Evolutionary conservation across 2,888 invertebrate genomes (phyloP), one percentile per base, ranked within the genome.

Genomic region (Sylvicola cinctus): DNA sequence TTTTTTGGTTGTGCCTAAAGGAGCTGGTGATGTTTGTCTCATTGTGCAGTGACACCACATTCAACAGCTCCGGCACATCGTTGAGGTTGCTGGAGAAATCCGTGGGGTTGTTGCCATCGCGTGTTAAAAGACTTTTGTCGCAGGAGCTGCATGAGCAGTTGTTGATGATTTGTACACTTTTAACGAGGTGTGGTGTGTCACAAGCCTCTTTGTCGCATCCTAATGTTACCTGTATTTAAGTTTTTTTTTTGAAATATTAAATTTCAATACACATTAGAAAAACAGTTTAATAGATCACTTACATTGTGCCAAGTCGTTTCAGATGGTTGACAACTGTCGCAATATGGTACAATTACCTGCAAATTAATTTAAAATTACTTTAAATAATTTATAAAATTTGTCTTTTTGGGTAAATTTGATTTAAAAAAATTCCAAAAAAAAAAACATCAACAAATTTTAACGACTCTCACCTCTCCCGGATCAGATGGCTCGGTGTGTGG

Each of bases 281-380:
- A n/a, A n/a, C 5, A 28, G 13, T 11, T 8, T 26, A 31, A 16
- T 25, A 12, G 12, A 14, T 7, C 8, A 47, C 60, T 53, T 52
- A 72, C 73, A 46, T 70, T 70, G 45, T 68, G 70, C 65, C 73
- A 74, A 40, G 65, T 60, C 25, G 68, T 67, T 39, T 65, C 63
- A 2, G 66, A 60, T 1, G 74, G 73, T 47, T 73, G 72, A 45
- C 74, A 74, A 39, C 73, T 72, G 50, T 74, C 74, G 48, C 74
- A 74, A 46, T 74, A 74, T 2, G 74, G 72, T 27, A 63, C 60
- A 36, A 65, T n/a, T n/a, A n/a, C n/a, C n/a, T n/a, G n/a, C n/a
- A n/a, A n/a, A n/a, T n/a, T n/a, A n/a, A n/a, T n/a, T n/a, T n/a
- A n/a, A n/a, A n/a, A n/a, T n/a, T n/a, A n/a, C n/a, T n/a, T n/a